Evolutionary conservation across 2,113 vertebrate genomes (phyloP), one percentile per base, ranked within the genome.

Genomic region (Strix aluco): DNA sequence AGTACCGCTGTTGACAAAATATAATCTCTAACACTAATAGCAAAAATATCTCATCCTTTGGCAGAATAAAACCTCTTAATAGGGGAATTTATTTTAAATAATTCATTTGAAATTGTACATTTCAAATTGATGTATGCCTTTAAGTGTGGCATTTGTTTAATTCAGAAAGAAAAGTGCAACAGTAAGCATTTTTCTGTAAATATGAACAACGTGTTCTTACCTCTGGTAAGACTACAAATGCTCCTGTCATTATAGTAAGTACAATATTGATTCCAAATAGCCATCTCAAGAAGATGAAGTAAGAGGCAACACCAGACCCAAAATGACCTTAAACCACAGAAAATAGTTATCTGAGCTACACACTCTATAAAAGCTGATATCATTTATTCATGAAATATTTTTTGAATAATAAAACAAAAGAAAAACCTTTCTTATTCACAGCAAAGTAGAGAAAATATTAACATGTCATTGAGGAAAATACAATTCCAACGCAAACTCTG

Each of bases 211-310:
- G 20, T 11, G 18, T 47, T 58, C 98, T 98, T 94, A 99, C 99
- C 99, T 99, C 99, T 54, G 99, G 99, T n/a, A 99, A 96, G 30
- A 99, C 98, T 9, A 99, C 98, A 91, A 99, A 99, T 15, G 99
- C 99, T 94, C 99, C 99, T 1, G 99, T 99, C 99, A 99, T 99
- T 86, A 99, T 96, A 17, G 99, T 99, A 23, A 99, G 99, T 88
- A 99, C 99, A 18, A 99, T 99, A 95, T 99, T 99, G 94, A 99
- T 99, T 62, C 99, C 99, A 96, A 99, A 99, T 20, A 99, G 95
- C 99, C 99, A 99, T 81, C 99, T 98, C 87, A 99, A 94, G 97
- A 99, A 99, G 96, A 99, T 99, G 92, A 99, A 99, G 75, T 99
- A 99, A 72, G 99, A 99, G 10, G 99, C 99, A 32, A 99, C 99